Evolutionary conservation across 1,140 invertebrate species (phyloP).

Genomic region (Drosophila teissieri): DNA sequence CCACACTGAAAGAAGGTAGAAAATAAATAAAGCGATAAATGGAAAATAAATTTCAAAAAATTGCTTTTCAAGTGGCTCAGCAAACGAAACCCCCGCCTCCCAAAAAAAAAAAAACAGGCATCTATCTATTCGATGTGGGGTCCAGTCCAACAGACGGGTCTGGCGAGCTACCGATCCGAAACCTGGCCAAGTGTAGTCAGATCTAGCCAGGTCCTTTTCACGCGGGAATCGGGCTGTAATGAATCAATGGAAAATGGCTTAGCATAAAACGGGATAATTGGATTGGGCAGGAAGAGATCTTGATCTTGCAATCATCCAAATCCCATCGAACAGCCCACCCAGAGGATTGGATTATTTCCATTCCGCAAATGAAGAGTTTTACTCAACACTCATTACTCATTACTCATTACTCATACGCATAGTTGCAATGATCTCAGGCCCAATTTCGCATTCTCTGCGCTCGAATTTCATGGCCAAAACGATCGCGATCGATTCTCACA

Average conservation of each 20-base stretch:
- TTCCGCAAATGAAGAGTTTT: too few relatives aligned
- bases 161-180: conserved; percentile 26
- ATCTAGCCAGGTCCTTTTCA: conserved; percentile 6
- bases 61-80: conserved; percentile 75
- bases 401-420: neutral
- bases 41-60: conserved; percentile 78
- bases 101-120: too few relatives aligned
- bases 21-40: conserved; percentile 83
- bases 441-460: neutral
- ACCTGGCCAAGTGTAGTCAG: conserved; percentile 1
- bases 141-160: neutral
- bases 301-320: neutral
- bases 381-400: too few relatives aligned
- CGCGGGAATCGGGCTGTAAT: neutral
- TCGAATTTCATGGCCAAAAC: conserved; percentile 43
- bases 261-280: conserved; percentile 15
- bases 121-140: conserved; percentile 11
- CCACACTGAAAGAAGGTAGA: conserved; percentile 67
- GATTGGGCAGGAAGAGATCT: neutral
- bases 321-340: too few relatives aligned
- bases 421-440: neutral
- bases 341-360: too few relatives aligned
- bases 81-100: conserved; percentile 13
- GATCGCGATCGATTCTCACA: conserved; percentile 35
- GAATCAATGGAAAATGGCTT: conserved; percentile 15